A percentile compares a stretch with the other conserved stretches of the same genome.
phyloP scores from a whole-genome alignment of 2,888 invertebrate genomes.

The Liodrosophila aerea region DNA sequence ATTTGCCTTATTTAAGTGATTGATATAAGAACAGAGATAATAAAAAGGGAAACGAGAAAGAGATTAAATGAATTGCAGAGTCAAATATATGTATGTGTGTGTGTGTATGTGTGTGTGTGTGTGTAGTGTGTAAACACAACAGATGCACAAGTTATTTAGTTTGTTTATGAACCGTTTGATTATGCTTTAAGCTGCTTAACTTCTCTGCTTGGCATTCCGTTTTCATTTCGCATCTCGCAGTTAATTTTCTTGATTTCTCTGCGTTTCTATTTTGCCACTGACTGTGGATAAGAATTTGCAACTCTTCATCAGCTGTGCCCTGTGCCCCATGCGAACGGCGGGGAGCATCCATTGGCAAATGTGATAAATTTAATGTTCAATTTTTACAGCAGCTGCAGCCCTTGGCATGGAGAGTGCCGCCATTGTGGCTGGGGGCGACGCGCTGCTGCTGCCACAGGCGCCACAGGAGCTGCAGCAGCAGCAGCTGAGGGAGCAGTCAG shows the following conservation, averaged over 20 bases:
- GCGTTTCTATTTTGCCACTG: neutral
- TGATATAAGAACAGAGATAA: no score
- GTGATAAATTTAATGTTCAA: constrained; percentile 62
- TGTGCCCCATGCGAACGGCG: no score
- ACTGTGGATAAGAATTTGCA: neutral
- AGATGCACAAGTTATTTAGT: neutral
- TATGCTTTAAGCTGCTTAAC: neutral
- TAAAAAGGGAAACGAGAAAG: no score
- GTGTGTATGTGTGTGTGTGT: no score
- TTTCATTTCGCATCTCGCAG: neutral
- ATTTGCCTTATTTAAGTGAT: no score
- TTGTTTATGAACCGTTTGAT: neutral
- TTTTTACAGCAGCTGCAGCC: constrained; percentile 55
- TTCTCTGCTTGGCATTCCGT: neutral
- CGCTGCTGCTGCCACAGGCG: constrained; percentile 1
- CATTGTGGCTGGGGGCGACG: constrained; percentile 11
- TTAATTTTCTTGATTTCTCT: neutral
- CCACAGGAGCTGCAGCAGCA: constrained; percentile 24
- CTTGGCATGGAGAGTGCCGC: constrained; percentile 49
- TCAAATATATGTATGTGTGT: no score
- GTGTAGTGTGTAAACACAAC: no score
- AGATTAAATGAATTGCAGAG: no score
- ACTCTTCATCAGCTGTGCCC: constrained; percentile 2
- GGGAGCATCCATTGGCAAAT: constrained; percentile 13
- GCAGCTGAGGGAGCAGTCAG: neutral